Conservation (phyloP, 2,113 vertebrate species). For the Gymnocephalus cernua region DNA sequence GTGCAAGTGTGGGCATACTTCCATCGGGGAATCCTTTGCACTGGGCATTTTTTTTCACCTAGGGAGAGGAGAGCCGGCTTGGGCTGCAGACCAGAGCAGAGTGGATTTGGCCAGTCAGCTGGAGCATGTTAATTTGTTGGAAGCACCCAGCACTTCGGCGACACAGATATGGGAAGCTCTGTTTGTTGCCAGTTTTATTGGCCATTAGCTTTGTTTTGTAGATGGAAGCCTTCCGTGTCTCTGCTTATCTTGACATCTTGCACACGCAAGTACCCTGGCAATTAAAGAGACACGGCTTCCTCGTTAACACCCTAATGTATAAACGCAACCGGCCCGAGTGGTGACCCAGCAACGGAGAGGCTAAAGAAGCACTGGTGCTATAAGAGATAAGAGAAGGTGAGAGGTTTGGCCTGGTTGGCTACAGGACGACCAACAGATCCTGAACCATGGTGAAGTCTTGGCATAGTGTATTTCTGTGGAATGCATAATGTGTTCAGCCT, state of each 20-base stretch:
- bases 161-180: slow-evolving; percentile 64
- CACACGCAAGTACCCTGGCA: background rate
- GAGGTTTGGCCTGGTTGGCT: background rate
- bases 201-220: slow-evolving; percentile 54
- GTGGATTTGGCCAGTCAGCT: slow-evolving; percentile 59
- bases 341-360: slow-evolving; percentile 1
- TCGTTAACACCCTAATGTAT: slow-evolving; percentile 14
- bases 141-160: slow-evolving; percentile 58
- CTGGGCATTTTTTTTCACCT: slow-evolving; percentile 18
- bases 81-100: slow-evolving; percentile 38
- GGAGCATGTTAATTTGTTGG: slow-evolving; percentile 71
- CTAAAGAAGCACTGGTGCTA: slow-evolving; percentile 1
- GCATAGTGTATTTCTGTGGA: background rate
- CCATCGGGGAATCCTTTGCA: slow-evolving; percentile 39
- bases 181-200: slow-evolving; percentile 55
- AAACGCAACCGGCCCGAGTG: slow-evolving; percentile 9
- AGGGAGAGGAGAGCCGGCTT: slow-evolving; percentile 33
- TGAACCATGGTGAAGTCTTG: background rate
- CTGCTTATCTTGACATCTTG: slow-evolving; percentile 43
- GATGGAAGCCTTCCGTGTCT: slow-evolving; percentile 37
- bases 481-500: background rate
- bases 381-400: background rate
- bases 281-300: slow-evolving; percentile 33
- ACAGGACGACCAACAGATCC: background rate
- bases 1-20: background rate